A percentile compares a stretch with the other conserved stretches of the same genome.
phyloP scores from a whole-genome alignment of 2,113 vertebrate species.

The Pollachius pollachius region DNA sequence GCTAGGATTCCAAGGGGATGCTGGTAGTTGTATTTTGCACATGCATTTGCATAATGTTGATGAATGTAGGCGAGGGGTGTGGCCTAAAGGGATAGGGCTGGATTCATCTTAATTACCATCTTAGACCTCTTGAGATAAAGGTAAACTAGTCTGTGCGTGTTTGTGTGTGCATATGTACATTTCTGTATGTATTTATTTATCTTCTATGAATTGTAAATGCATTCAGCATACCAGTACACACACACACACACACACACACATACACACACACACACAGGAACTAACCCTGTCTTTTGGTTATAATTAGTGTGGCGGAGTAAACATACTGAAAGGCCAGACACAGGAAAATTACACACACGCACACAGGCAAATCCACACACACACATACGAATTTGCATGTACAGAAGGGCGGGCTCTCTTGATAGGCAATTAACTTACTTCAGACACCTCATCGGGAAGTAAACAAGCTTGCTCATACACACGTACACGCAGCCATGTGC shows the following conservation, averaged over 20 bases:
- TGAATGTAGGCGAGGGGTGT: conserved; percentile 81
- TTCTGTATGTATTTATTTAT: too few relatives aligned
- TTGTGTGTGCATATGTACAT: conserved; percentile 53
- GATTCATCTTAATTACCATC: conserved; percentile 99
- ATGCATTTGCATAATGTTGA: conserved; percentile 96
- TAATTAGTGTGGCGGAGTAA: conserved; percentile 47
- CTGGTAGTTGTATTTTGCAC: conserved; percentile 78
- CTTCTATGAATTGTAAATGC: too few relatives aligned
- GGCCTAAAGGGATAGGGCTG: conserved; percentile 85
- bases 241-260: conserved; percentile 14
- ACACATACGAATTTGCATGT: conserved; percentile 22
- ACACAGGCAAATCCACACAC: conserved; percentile 20
- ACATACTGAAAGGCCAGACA: conserved; percentile 17
- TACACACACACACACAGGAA: conserved; percentile 23
- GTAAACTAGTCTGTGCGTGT: conserved; percentile 75
- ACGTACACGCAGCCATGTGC: conserved; percentile 10
- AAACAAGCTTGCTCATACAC: conserved; percentile 45
- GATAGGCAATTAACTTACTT: conserved; percentile 68
- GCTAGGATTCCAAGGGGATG: conserved; percentile 91
- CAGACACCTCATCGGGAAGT: conserved; percentile 67
- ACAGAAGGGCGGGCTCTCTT: conserved; percentile 21
- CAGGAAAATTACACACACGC: conserved; percentile 37
- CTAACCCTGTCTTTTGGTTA: conserved; percentile 41
- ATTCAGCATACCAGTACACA: not conserved
- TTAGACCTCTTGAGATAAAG: conserved; percentile 80